These are phyloP conservation scores for Epinephelus cyanopodus DNA, from an alignment of 2,113 vertebrate species.

Conservation along the genomic window DNA sequence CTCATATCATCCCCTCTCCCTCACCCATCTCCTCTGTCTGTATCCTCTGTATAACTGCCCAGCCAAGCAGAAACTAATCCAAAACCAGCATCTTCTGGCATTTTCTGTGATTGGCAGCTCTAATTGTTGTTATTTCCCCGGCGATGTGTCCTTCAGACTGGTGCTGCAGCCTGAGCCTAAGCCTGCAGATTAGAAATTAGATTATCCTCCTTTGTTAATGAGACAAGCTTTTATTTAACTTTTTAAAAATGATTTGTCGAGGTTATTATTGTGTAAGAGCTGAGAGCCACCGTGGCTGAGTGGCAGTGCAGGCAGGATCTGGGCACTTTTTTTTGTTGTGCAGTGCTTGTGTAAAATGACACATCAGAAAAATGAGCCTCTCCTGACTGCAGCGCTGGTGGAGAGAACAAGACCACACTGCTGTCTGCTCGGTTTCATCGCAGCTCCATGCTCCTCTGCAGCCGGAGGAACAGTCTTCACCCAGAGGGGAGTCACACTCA, in stretches of 20 bases:
- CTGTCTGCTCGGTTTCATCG: conserved; percentile 62
- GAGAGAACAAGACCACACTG: conserved; percentile 40
- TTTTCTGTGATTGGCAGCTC: conserved; percentile 75
- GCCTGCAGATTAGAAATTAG: conserved; percentile 46
- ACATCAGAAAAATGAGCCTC: conserved; percentile 51
- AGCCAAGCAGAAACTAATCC: conserved; percentile 47
- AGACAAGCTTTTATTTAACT: conserved; percentile 56
- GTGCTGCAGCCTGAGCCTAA: conserved; percentile 23
- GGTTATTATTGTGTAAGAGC: not conserved
- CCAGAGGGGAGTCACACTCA: conserved; percentile 57
- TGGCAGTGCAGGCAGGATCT: conserved; percentile 2
- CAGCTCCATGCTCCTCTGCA: conserved; percentile 56
- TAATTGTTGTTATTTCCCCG: conserved; percentile 74
- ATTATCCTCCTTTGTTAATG: conserved; percentile 53
- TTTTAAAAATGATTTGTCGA: conserved; percentile 29
- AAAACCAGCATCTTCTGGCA: conserved; percentile 60
- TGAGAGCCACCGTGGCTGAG: conserved; percentile 13
- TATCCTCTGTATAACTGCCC: conserved; percentile 11
- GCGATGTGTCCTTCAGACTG: conserved; percentile 57
- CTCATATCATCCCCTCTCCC: conserved; percentile 12
- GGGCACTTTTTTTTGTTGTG: conserved; percentile 2
- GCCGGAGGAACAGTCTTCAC: conserved; percentile 43
- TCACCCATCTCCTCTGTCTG: conserved; percentile 15
- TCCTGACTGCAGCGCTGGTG: conserved; percentile 32
- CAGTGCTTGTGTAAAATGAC: conserved; percentile 50